phyloP scores from a whole-genome alignment of 2,113 vertebrate species.

The Corvus moneduloides region DNA sequence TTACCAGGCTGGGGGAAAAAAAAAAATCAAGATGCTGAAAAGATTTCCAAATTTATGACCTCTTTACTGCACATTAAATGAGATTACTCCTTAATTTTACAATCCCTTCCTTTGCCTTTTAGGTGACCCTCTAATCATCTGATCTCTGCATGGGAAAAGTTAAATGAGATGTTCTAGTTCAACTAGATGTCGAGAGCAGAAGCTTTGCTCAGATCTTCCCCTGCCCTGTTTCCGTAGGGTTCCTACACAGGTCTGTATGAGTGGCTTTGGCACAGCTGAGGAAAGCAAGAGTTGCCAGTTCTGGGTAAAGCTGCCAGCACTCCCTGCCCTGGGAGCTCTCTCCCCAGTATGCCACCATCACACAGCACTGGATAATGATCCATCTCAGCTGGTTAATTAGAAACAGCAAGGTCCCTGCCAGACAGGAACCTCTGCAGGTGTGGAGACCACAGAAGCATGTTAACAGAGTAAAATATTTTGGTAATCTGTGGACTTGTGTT shows the following conservation, averaged over 20 bases:
- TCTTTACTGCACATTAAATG: background rate
- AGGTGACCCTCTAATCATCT: background rate
- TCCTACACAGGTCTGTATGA: background rate
- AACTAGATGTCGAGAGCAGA: background rate
- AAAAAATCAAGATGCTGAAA: background rate
- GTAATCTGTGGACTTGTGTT: background rate
- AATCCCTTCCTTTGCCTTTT: background rate
- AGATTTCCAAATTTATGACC: background rate
- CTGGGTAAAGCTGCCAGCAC: background rate
- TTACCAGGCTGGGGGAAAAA: background rate
- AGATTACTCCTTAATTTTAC: background rate
- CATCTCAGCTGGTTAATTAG: background rate
- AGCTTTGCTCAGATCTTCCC: background rate
- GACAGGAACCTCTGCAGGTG: background rate
- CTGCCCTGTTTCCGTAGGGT: accelerated
- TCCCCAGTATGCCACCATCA: background rate
- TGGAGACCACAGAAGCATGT: background rate
- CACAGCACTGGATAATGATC: background rate
- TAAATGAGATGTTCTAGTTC: background rate
- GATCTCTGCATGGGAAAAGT: background rate
- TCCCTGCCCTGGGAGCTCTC: background rate
- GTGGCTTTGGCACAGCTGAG: background rate
- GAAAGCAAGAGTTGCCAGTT: background rate
- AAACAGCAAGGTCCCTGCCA: background rate
- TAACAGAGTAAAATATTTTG: background rate